phyloP scores from a whole-genome alignment of 2,113 vertebrate species.

The Amphilophus citrinellus region DNA sequence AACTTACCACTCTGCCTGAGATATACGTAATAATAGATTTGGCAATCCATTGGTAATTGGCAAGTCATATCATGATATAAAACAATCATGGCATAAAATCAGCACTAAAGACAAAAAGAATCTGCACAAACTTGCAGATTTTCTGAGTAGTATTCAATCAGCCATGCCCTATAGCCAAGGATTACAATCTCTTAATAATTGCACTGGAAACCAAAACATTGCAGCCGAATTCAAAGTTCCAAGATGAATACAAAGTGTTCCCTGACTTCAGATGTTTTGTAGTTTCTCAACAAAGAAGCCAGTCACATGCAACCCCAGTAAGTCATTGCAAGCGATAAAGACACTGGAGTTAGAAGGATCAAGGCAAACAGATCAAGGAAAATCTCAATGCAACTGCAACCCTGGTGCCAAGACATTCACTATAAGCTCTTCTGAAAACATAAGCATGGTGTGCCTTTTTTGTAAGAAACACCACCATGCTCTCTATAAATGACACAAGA shows the following conservation, averaged over 20 bases:
- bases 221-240: not conserved
- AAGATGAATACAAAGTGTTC: constrained; percentile 41
- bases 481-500: constrained; percentile 25
- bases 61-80: not conserved
- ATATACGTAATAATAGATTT: constrained; percentile 17
- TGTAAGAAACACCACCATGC: constrained; percentile 29
- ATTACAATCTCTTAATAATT: constrained; percentile 35
- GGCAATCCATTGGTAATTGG: not conserved
- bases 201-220: constrained; percentile 44
- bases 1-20: constrained; percentile 6
- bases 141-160: constrained; percentile 6
- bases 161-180: constrained; percentile 7
- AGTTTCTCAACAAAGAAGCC: constrained; percentile 4
- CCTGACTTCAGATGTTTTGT: constrained; percentile 4
- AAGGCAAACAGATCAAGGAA: not conserved
- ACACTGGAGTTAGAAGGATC: not conserved
- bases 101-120: constrained; percentile 15
- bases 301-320: constrained; percentile 34
- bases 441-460: constrained; percentile 5
- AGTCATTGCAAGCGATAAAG: constrained; percentile 33
- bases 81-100: constrained; percentile 41
- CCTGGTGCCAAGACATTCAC: constrained; percentile 20
- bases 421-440: constrained; percentile 21
- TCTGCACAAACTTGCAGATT: constrained; percentile 15
- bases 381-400: not conserved